These are phyloP conservation scores for Oscheius sp. DNA, from an alignment of 2,888 invertebrate genomes.

Conservation along the genomic window DNA sequence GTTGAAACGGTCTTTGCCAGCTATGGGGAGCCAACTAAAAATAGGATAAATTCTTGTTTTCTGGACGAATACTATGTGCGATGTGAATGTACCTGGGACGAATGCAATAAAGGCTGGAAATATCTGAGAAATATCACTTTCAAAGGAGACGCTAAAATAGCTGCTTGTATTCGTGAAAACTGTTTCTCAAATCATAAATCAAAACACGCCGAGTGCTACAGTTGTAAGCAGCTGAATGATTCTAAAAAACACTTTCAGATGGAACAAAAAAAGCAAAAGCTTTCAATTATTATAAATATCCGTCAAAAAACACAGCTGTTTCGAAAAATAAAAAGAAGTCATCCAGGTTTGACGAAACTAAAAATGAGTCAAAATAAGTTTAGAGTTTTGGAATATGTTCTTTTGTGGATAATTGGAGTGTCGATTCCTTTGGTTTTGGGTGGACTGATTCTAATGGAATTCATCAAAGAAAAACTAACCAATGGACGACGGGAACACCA, in stretches of 20 bases:
- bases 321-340: background rate
- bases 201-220: background rate
- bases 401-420: too few species aligned
- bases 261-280: background rate
- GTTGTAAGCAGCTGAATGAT: background rate
- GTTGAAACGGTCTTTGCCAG: background rate
- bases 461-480: too few species aligned
- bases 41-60: background rate
- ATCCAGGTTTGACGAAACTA: background rate
- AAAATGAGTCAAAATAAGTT: too few species aligned
- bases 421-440: too few species aligned
- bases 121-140: background rate
- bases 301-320: background rate
- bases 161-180: background rate
- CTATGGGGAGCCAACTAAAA: background rate
- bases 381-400: too few species aligned
- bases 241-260: background rate
- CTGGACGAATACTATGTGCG: background rate
- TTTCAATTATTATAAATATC: background rate
- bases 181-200: too few species aligned
- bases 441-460: too few species aligned
- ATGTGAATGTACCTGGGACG: background rate
- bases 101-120: slow-evolving; percentile 2
- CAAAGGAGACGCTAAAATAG: background rate
- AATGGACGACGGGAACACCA: too few species aligned